Evolutionary conservation across 2,113 vertebrate species (phyloP), one percentile per base, ranked within the genome.

Genomic region (Chlorocebus sabaeus): DNA sequence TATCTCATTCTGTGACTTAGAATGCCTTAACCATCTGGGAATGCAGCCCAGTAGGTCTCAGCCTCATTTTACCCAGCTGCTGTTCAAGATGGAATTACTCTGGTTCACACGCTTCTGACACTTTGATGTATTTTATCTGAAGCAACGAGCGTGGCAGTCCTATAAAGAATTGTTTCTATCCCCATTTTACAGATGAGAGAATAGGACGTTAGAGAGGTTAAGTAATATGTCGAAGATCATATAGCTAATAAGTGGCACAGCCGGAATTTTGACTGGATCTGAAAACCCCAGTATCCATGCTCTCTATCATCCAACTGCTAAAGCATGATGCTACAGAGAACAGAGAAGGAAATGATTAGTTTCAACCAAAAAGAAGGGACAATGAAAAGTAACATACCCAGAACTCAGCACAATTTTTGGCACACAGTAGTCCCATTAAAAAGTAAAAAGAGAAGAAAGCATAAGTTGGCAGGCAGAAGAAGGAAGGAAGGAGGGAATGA

Each of bases 201-300:
- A 96, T 75, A 79, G 76, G 80, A 83, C 87, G 52, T 95, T 72
- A 89, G 61, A 83, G 75, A 93, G 40, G 40, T 57, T 89, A 91
- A 32, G 68, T 57, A 75, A 75, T 87, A 55, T 50, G 22, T n/a
- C 61, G 27, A 87, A 81, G 61, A 76, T 48, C 90, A 75, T n/a
- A n/a, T 17, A 92, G 14, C 23, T 93, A 92, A 81, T 76, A 94
- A 93, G 25, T 35, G 27, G 10, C 45, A 68, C 9, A 90, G 32
- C 17, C 55, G 75, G 55, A 95, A 82, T 57, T 81, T 95, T 40
- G 83, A 93, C 48, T 68, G 38, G 38, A 38, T 68, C 25, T 20
- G 35, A 96, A 96, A 45, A 75, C 4, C 7, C 5, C 30, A 4
- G 32, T 22, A 27, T 67, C 67, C 32, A 64, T 3, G 6, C 27